phyloP scores from a whole-genome alignment of 2,797 vertebrate species.

The Ispidina picta region DNA sequence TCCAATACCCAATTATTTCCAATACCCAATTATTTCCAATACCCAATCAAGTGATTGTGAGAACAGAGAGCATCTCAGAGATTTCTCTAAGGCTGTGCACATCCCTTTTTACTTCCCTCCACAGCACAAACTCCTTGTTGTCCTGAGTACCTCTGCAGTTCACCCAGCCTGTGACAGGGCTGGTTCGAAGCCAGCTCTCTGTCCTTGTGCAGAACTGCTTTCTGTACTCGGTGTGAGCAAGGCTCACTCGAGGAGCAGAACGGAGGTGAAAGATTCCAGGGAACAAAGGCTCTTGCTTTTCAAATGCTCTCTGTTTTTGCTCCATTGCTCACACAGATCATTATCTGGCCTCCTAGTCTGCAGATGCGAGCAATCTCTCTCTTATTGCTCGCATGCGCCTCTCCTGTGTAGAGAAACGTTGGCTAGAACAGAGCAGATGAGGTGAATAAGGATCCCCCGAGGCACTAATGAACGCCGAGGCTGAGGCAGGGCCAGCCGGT shows the following conservation, averaged over 20 bases:
- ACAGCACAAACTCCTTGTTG: conserved; percentile 78
- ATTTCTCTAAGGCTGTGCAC: conserved; percentile 63
- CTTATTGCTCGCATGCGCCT: conserved; percentile 80
- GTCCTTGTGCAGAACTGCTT: conserved; percentile 35
- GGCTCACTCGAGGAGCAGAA: conserved; percentile 35
- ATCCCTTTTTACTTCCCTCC: conserved; percentile 68
- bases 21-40: too few relatives aligned
- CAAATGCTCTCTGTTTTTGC: conserved; percentile 83
- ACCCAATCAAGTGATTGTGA: conserved; percentile 83
- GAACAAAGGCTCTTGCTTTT: conserved; percentile 88
- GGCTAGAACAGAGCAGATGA: conserved; percentile 67
- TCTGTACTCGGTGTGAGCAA: neutral
- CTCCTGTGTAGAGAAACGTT: conserved; percentile 84
- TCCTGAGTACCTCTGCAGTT: conserved; percentile 77
- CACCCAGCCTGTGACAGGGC: neutral
- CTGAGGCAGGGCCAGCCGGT: neutral
- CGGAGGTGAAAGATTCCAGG: conserved; percentile 81
- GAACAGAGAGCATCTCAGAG: conserved; percentile 79
- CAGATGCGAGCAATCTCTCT: conserved; percentile 85
- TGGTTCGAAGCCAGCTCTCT: conserved; percentile 31
- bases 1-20: too few relatives aligned
- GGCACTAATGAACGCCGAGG: conserved; percentile 37
- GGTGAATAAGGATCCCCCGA: conserved; percentile 15
- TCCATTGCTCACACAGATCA: conserved; percentile 87
- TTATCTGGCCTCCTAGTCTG: conserved; percentile 82